Conservation (phyloP, 37 sponge, comb jelly and placozoan genomes). For the Lycopodina hypogea region DNA sequence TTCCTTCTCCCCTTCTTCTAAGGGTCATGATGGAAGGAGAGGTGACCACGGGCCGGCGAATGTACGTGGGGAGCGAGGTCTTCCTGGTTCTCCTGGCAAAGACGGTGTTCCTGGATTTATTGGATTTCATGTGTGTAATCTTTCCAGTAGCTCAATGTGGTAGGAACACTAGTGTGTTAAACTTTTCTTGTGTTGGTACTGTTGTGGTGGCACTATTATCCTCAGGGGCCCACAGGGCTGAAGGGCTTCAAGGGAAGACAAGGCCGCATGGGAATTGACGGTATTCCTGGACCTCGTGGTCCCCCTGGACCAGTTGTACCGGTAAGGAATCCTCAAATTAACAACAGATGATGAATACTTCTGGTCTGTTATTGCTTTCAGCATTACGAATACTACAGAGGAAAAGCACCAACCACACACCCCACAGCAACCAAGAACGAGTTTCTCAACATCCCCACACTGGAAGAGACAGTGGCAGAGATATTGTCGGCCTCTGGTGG, state of each 20-base stretch:
- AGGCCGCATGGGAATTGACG: conserved; percentile 1
- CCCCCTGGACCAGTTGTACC: conserved; percentile 28
- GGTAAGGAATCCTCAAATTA: neutral
- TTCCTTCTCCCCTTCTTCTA: neutral
- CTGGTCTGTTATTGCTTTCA: neutral
- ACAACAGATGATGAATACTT: neutral
- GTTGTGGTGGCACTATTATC: neutral
- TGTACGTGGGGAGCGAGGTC: conserved; percentile 17
- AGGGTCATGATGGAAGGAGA: neutral
- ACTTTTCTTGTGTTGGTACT: neutral
- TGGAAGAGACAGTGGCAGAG: no score
- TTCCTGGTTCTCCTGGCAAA: conserved; percentile 10
- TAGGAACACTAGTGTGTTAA: neutral
- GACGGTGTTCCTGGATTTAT: conserved; percentile 32
- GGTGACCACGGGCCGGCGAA: neutral
- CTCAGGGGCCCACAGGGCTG: neutral
- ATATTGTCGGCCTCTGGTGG: neutral
- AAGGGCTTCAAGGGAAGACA: neutral
- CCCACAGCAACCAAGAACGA: no score
- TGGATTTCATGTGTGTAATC: conserved; percentile 32
- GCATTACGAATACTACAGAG: neutral
- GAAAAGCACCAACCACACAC: neutral
- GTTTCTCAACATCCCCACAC: no score
- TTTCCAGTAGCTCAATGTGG: no score
- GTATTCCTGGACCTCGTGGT: conserved; percentile 31